Percentiles rank a stretch among this genome's conserved stretches.
Evolutionary conservation across 2,797 vertebrate genomes (phyloP).

Genomic region (Sylvia borin): DNA sequence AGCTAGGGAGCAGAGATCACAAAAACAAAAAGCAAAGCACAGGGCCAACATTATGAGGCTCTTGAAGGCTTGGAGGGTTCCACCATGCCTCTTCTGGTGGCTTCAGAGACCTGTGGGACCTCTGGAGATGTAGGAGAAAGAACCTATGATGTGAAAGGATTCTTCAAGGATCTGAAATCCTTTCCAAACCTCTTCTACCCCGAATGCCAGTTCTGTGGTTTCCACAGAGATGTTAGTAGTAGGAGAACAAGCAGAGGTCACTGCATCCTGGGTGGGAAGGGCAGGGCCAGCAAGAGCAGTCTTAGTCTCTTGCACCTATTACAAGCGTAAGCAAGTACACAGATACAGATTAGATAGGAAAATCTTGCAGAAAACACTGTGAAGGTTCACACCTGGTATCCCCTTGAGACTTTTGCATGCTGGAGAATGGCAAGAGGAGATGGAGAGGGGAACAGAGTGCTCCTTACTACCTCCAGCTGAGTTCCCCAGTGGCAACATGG

Average conservation of each 20-base stretch:
- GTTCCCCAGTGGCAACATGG: not conserved
- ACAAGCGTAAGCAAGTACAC: not conserved
- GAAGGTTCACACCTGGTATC: not conserved
- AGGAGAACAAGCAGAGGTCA: accelerated
- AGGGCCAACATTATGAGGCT: not conserved
- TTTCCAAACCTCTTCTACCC: not conserved
- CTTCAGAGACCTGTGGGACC: not conserved
- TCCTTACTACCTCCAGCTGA: not conserved
- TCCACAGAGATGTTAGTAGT: not conserved
- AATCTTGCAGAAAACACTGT: not conserved
- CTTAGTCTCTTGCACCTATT: not conserved
- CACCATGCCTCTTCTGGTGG: not conserved
- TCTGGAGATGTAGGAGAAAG: not conserved
- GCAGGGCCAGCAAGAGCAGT: not conserved
- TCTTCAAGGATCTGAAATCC: not conserved
- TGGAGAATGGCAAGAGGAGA: not conserved
- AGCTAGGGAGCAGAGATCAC: slow-evolving; percentile 22
- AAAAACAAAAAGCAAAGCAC: slow-evolving; percentile 21
- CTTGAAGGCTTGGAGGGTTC: not conserved
- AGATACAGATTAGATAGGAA: not conserved
- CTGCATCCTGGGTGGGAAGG: accelerated
- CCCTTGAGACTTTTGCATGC: not conserved
- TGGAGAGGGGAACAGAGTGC: not conserved
- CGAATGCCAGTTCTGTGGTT: not conserved
- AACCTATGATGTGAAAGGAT: not conserved